Evolutionary conservation across 2,113 vertebrate genomes (phyloP).

Genomic region (Gavialis gangeticus): DNA sequence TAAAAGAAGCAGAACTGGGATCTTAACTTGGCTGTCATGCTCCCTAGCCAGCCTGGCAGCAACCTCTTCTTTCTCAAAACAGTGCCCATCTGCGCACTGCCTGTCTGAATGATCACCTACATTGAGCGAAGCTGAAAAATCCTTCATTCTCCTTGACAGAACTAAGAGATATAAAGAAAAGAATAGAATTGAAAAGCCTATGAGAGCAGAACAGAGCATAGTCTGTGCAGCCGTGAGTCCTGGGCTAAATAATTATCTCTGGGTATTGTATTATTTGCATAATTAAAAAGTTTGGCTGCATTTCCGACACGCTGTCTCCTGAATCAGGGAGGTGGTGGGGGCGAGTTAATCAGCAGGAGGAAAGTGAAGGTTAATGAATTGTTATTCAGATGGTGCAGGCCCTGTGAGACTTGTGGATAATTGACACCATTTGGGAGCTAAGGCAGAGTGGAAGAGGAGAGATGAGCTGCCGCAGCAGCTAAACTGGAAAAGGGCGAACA

Average conservation of each 20-base stretch:
- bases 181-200: constrained; percentile 37
- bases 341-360: constrained; percentile 74
- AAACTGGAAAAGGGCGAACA: constrained; percentile 64
- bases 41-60: background rate
- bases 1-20: background rate
- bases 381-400: constrained; percentile 77
- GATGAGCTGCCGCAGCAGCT: constrained; percentile 48
- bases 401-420: constrained; percentile 78
- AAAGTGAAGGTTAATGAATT: constrained; percentile 80
- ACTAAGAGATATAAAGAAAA: constrained; percentile 31
- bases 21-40: background rate
- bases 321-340: constrained; percentile 47
- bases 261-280: constrained; percentile 73
- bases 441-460: constrained; percentile 56
- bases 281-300: constrained; percentile 74
- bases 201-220: constrained; percentile 32
- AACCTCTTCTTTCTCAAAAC: background rate
- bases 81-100: background rate
- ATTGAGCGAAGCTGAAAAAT: background rate
- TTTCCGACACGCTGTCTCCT: constrained; percentile 54
- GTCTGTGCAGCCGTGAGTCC: constrained; percentile 41
- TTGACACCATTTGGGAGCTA: constrained; percentile 79
- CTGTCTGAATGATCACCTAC: constrained; percentile 36
- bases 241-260: constrained; percentile 69
- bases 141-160: constrained; percentile 73